Conservation (phyloP, 2,113 vertebrate genomes). For the Gobiocypris rarus region DNA sequence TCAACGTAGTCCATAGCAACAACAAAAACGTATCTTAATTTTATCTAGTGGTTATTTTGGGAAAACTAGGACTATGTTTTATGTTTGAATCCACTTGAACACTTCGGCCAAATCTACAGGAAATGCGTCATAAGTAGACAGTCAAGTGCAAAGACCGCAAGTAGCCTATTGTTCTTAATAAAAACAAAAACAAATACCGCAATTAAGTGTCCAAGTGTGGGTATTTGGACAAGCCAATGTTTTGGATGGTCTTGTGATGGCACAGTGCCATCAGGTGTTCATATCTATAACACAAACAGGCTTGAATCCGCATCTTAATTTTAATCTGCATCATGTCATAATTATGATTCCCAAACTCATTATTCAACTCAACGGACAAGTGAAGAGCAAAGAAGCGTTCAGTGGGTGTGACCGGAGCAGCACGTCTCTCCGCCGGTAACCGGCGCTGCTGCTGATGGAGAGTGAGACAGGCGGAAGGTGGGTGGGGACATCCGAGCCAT, state of each 20-base stretch:
- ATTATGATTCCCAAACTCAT: background rate
- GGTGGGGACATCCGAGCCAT: conserved; percentile 28
- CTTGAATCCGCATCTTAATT: background rate
- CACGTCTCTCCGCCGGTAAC: background rate
- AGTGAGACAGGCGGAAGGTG: conserved; percentile 6
- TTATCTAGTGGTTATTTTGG: no score
- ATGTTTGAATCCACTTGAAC: no score
- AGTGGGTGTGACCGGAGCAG: background rate
- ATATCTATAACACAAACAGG: background rate
- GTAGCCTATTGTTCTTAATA: no score
- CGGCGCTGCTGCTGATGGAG: background rate
- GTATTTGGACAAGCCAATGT: background rate
- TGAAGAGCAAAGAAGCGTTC: background rate
- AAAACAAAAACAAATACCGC: no score
- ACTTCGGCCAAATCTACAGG: no score
- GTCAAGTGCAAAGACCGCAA: no score
- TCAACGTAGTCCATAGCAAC: no score
- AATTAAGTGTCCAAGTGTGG: no score
- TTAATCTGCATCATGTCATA: background rate
- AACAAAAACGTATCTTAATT: no score
- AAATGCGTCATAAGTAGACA: no score
- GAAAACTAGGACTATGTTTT: no score
- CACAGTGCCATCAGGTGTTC: background rate
- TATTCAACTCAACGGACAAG: background rate
- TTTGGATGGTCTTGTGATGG: background rate